Evolutionary conservation across 2,113 vertebrate species (phyloP).

Genomic region (Oceanites oceanicus): DNA sequence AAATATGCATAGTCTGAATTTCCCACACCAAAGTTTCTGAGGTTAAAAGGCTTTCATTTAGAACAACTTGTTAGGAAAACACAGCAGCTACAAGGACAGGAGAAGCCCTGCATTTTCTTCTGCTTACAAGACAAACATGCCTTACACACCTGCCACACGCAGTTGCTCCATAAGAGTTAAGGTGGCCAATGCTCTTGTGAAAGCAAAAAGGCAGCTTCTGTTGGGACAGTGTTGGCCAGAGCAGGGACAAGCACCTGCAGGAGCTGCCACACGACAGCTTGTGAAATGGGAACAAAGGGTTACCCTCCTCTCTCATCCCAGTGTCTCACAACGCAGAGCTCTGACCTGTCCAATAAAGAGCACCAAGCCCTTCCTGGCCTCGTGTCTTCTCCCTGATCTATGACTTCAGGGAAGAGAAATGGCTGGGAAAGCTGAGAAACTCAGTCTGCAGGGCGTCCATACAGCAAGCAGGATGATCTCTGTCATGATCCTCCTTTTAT

Average conservation of each 20-base stretch:
- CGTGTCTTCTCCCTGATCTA: background rate
- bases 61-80: background rate
- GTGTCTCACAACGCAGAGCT: background rate
- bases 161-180: background rate
- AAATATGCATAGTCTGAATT: background rate
- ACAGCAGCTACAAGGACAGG: background rate
- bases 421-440: background rate
- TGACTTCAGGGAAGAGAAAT: background rate
- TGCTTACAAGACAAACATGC: background rate
- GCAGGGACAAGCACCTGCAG: background rate
- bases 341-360: background rate
- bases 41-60: background rate
- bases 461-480: background rate
- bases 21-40: background rate
- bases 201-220: background rate
- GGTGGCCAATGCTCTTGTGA: background rate
- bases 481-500: accelerated
- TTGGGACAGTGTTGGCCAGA: background rate
- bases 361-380: background rate
- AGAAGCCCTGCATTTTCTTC: background rate
- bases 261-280: background rate
- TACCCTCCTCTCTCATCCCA: background rate
- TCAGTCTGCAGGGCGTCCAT: background rate
- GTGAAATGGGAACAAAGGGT: background rate
- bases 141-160: background rate